Conservation (phyloP, 2,888 invertebrate species). For the Athripsodes cinereus region DNA sequence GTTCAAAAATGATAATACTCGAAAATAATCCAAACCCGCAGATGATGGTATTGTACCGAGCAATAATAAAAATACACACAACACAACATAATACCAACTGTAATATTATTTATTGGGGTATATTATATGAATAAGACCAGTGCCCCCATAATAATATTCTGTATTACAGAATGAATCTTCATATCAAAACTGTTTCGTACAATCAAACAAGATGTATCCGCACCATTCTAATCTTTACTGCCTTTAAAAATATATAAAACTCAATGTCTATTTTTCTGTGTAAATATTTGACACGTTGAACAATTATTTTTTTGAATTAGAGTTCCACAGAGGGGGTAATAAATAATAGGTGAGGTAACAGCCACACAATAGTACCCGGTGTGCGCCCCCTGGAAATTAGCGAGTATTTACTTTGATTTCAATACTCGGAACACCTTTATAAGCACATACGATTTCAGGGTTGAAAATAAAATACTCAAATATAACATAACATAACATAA, state of each 20-base stretch:
- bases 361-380: slow-evolving; percentile 13
- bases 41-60: not conserved
- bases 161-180: too few species aligned
- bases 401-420: slow-evolving; percentile 17
- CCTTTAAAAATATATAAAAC: too few species aligned
- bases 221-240: too few species aligned
- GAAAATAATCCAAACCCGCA: not conserved
- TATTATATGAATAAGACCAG: slow-evolving; percentile 12
- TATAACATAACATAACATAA: too few species aligned
- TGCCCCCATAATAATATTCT: slow-evolving; percentile 14
- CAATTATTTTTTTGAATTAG: too few species aligned
- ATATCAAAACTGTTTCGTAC: too few species aligned
- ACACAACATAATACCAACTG: not conserved
- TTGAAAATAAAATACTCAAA: too few species aligned
- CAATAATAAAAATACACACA: not conserved
- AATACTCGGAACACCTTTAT: slow-evolving; percentile 17
- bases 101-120: slow-evolving; percentile 1
- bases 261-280: too few species aligned
- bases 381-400: slow-evolving; percentile 18
- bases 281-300: too few species aligned
- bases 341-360: slow-evolving; percentile 5
- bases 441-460: not conserved
- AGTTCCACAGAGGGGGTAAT: not conserved
- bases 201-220: too few species aligned
- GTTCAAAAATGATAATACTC: slow-evolving; percentile 7